Percentiles rank a stretch among this genome's conserved stretches.
These are phyloP conservation scores for Oedothorax gibbosus DNA, from an alignment of 1,140 invertebrate species.

Conservation along the genomic window DNA sequence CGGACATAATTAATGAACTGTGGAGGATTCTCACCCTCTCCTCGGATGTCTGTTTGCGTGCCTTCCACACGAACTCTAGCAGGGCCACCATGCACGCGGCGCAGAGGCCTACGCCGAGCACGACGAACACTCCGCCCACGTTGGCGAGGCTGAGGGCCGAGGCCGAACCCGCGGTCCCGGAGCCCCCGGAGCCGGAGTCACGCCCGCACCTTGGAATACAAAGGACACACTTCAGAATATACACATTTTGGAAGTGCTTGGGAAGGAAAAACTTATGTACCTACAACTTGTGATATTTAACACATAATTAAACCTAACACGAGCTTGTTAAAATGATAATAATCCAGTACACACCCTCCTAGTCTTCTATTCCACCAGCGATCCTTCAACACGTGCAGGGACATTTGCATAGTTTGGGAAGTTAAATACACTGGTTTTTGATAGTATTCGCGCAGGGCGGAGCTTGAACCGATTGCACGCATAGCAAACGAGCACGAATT, in stretches of 20 bases:
- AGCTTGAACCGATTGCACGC: too few relatives aligned
- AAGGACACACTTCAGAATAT: too few relatives aligned
- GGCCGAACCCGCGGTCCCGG: conserved; percentile 62
- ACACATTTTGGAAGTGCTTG: too few relatives aligned
- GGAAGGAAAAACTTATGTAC: too few relatives aligned
- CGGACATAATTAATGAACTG: too few relatives aligned
- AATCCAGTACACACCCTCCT: conserved; percentile 58
- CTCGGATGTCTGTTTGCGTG: conserved; percentile 61
- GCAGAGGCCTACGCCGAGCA: conserved; percentile 67
- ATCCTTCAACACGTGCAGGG: conserved; percentile 69
- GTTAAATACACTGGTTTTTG: too few relatives aligned
- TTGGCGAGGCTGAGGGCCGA: conserved; percentile 69
- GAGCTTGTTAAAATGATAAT: conserved; percentile 61
- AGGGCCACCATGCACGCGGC: conserved; percentile 65
- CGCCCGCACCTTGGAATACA: conserved; percentile 56
- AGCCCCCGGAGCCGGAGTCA: conserved; percentile 62
- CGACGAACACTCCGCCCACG: conserved; percentile 71
- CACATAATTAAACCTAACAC: too few relatives aligned
- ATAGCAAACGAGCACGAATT: too few relatives aligned
- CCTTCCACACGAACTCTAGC: conserved; percentile 67
- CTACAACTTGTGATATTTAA: too few relatives aligned
- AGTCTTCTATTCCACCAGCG: conserved; percentile 67
- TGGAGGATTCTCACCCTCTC: conserved; percentile 57
- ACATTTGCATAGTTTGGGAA: too few relatives aligned
- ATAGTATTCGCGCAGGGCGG: too few relatives aligned